Base-by-base conservation (phyloP, 2,888 invertebrate species). In the Drosophila ezoana region DNA sequence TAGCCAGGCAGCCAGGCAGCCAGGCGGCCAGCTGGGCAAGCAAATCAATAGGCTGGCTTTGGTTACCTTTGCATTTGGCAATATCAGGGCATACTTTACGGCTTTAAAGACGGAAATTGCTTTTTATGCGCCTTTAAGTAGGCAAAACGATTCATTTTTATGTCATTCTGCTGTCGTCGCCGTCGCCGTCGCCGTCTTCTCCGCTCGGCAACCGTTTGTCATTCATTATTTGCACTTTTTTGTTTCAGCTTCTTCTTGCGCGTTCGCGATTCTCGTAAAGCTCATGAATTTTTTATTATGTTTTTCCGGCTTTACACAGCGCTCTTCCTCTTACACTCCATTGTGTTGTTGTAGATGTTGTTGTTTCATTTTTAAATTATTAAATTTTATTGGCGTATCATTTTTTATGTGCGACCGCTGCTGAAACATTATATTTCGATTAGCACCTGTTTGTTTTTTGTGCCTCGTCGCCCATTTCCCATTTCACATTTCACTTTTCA, bases 381-480 rank as follows among this genome's bases (percentile, higher is more conserved):
- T 80, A 88, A 88, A 86, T 86, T 86, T 89, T 89, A 86, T 86
- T 86, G 88, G 75, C 81, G 76, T 83, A 89, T 86, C 84, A 89
- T 88, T 89, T 89, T 80, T 89, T 81, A 86, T 83, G 76, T 68
- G 72, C 84, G 83, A 88, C 68, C 88, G 81, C 82, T 66, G 78
- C 74, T 68, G 76, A 78, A 88, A 86, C 88, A 88, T 89, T 89
- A 90, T 90, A 81, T 88, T 89, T 90, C 89, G 89, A 86, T 90
- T 88, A 88, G 87, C 88, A 88, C 88, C 89, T 88, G 88, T 89
- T 89, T 90, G 82, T 68, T 67, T 58, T 44, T 60, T 62, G 61
- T 47, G 61, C 56, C 40, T 61, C 53, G 43, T 53, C 66, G 56
- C 78, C 35, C 72, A 37, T 66, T 72, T 49, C 62, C 23, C 23